phyloP scores from a whole-genome alignment of 2,113 vertebrate genomes.

The Maccullochella peelii region DNA sequence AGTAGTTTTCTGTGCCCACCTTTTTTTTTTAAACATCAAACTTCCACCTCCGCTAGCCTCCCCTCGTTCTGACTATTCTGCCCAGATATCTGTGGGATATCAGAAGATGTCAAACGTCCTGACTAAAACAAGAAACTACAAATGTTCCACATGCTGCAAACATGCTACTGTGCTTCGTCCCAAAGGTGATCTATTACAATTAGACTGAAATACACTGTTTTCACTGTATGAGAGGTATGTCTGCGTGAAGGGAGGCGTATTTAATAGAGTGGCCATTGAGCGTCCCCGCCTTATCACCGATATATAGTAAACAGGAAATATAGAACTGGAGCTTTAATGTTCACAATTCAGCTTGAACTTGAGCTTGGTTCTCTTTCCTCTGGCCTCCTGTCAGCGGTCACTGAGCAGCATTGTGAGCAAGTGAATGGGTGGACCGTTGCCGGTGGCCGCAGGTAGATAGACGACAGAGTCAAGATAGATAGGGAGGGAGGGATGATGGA shows the following conservation, averaged over 20 bases:
- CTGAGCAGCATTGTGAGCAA: slow-evolving; percentile 53
- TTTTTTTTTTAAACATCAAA: slow-evolving; percentile 21
- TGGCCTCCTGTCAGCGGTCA: slow-evolving; percentile 48
- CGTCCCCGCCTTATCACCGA: neutral
- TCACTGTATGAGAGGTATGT: neutral
- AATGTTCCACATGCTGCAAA: neutral
- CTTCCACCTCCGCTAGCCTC: slow-evolving; percentile 14
- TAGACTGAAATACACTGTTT: neutral
- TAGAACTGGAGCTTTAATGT: neutral
- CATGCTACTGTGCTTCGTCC: neutral
- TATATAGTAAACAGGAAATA: slow-evolving; percentile 14
- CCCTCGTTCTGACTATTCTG: neutral
- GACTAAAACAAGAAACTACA: neutral
- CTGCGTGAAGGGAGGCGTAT: neutral
- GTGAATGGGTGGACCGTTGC: slow-evolving; percentile 56
- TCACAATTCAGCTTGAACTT: neutral
- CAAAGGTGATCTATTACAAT: neutral
- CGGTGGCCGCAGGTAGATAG: slow-evolving; percentile 60
- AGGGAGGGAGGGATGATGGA: slow-evolving; percentile 35
- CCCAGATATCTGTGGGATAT: slow-evolving; percentile 1
- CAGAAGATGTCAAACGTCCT: neutral
- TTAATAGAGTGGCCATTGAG: neutral
- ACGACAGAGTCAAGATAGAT: slow-evolving; percentile 40
- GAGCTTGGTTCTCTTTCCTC: neutral
- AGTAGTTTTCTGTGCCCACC: slow-evolving; percentile 38